These are phyloP conservation scores for Liparis tanakae DNA, from an alignment of 2,797 vertebrate genomes.

Conservation along the genomic window DNA sequence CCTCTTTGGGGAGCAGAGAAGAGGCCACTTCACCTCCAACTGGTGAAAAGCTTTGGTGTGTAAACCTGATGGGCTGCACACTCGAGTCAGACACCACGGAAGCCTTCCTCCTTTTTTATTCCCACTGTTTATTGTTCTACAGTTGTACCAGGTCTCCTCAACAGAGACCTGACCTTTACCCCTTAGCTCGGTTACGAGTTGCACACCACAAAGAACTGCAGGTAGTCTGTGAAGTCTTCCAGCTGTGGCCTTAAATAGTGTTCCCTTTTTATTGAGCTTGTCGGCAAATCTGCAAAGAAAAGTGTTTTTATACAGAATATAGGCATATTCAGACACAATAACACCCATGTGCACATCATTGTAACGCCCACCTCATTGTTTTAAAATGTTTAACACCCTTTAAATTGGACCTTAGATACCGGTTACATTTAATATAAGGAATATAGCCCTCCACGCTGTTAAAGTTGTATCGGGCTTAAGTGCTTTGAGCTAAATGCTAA, in stretches of 20 bases:
- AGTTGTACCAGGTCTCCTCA: constrained; percentile 56
- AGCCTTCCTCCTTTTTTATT: constrained; percentile 46
- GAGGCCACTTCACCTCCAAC: constrained; percentile 50
- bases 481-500: too few species aligned
- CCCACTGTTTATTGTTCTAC: constrained; percentile 75
- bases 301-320: constrained; percentile 14
- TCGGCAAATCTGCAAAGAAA: constrained; percentile 40
- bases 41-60: constrained; percentile 35
- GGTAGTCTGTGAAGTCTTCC: constrained; percentile 57
- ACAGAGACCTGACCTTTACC: constrained; percentile 72
- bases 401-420: neutral
- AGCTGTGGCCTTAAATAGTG: constrained; percentile 46
- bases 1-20: constrained; percentile 49
- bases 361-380: neutral
- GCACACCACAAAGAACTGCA: constrained; percentile 52
- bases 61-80: constrained; percentile 52
- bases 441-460: neutral
- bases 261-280: constrained; percentile 36
- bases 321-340: constrained; percentile 32
- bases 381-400: constrained; percentile 8
- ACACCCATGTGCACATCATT: constrained; percentile 10
- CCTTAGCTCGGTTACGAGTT: constrained; percentile 54
- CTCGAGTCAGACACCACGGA: constrained; percentile 35
- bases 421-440: neutral
- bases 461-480: constrained; percentile 1